Evolutionary conservation across 2,888 invertebrate species (phyloP).

Genomic region (Amblyteles armatorius): DNA sequence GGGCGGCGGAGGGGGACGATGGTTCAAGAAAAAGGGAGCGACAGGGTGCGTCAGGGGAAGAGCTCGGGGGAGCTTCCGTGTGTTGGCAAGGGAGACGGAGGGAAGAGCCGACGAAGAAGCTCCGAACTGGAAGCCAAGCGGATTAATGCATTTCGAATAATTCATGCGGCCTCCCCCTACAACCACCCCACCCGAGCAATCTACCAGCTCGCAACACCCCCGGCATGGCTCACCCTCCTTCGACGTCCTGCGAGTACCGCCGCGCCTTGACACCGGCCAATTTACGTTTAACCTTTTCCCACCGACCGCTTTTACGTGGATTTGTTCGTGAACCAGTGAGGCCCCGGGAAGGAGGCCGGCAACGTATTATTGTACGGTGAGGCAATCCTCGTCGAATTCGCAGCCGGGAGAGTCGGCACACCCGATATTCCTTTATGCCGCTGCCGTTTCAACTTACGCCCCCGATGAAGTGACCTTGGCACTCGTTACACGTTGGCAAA

Average conservation of each 20-base stretch:
- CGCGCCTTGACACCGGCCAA: conserved; percentile 64
- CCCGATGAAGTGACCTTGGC: conserved; percentile 39
- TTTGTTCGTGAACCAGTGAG: conserved; percentile 16
- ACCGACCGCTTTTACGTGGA: conserved; percentile 49
- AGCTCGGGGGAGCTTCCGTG: neutral
- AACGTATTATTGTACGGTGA: conserved; percentile 9
- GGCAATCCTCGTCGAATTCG: conserved; percentile 3
- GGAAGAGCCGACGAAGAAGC: conserved; percentile 52
- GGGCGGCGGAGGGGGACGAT: neutral
- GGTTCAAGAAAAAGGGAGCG: neutral
- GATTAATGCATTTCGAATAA: conserved; percentile 80
- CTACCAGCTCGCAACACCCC: conserved; percentile 16
- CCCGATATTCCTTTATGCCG: conserved; percentile 35
- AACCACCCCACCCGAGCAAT: conserved; percentile 48
- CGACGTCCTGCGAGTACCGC: neutral
- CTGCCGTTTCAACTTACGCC: neutral
- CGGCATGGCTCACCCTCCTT: neutral
- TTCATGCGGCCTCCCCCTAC: conserved; percentile 71
- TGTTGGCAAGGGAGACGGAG: conserved; percentile 13
- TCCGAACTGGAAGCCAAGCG: conserved; percentile 73
- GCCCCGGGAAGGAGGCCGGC: neutral
- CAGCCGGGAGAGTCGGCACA: conserved; percentile 11
- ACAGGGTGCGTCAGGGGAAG: neutral
- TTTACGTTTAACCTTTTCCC: conserved; percentile 63
- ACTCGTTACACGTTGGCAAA: conserved; percentile 20